Conservation (phyloP, 2,888 invertebrate species). For the Pristionchus japonicus region DNA sequence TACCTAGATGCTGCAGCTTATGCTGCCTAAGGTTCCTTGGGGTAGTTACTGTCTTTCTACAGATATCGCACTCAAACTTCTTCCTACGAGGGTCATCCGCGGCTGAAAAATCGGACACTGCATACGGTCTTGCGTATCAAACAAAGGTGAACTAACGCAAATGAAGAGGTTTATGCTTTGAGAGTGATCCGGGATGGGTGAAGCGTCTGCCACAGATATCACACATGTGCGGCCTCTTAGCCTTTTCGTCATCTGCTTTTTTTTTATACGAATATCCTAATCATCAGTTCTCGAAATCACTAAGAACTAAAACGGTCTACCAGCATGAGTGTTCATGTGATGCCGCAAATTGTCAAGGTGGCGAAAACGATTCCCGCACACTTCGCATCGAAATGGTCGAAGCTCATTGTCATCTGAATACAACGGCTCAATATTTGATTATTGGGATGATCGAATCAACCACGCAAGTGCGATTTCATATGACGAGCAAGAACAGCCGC, state of each 20-base stretch:
- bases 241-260: background rate
- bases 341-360: background rate
- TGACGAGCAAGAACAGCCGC: background rate
- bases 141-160: background rate
- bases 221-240: background rate
- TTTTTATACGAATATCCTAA: background rate
- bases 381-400: background rate
- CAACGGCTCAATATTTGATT: background rate
- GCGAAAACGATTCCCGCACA: background rate
- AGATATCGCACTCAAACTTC: background rate
- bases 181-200: background rate
- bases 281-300: background rate
- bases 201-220: background rate
- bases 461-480: background rate
- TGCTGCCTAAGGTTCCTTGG: background rate
- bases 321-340: background rate
- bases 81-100: background rate
- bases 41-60: background rate
- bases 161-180: background rate
- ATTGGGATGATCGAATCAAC: background rate
- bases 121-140: background rate
- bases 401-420: background rate
- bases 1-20: background rate
- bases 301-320: too few relatives aligned
- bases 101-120: background rate